Evolutionary conservation across 2,113 vertebrate species (phyloP).

Genomic region (Edolisoma coerulescens): DNA sequence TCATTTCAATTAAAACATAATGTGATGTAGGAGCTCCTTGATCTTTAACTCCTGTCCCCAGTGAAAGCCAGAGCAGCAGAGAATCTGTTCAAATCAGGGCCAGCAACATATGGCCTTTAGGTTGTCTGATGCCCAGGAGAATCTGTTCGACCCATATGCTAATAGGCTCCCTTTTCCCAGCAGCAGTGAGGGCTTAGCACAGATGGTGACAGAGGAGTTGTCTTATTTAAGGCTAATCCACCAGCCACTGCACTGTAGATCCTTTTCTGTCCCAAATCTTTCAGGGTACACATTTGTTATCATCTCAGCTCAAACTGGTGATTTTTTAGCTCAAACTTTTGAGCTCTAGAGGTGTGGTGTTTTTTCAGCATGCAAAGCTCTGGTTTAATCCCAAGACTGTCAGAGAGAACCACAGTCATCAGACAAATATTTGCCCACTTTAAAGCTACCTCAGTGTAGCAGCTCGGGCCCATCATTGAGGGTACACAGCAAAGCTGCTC

Average conservation of each 20-base stretch:
- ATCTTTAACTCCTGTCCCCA: neutral
- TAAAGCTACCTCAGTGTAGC: neutral
- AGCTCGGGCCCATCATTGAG: neutral
- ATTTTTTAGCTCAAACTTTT: neutral
- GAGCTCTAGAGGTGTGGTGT: neutral
- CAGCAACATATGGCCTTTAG: slow-evolving; percentile 5
- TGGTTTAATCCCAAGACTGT: neutral
- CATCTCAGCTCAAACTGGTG: neutral
- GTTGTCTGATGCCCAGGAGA: neutral
- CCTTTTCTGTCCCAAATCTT: neutral
- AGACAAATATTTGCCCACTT: neutral
- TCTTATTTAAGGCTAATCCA: neutral
- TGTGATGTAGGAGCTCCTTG: neutral
- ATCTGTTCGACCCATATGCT: neutral
- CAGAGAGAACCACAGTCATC: neutral
- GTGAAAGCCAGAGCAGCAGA: slow-evolving; percentile 20
- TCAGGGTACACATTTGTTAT: neutral
- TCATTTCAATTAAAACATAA: neutral
- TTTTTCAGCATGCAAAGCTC: neutral
- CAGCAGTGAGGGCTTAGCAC: neutral
- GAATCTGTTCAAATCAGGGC: neutral
- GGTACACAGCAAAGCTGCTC: neutral
- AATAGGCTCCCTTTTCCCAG: neutral
- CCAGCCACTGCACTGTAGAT: neutral
- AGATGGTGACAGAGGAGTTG: neutral